Evolutionary conservation across 2,113 vertebrate genomes (phyloP), one percentile per base, ranked within the genome.

Genomic region (Erpornis zantholeuca): DNA sequence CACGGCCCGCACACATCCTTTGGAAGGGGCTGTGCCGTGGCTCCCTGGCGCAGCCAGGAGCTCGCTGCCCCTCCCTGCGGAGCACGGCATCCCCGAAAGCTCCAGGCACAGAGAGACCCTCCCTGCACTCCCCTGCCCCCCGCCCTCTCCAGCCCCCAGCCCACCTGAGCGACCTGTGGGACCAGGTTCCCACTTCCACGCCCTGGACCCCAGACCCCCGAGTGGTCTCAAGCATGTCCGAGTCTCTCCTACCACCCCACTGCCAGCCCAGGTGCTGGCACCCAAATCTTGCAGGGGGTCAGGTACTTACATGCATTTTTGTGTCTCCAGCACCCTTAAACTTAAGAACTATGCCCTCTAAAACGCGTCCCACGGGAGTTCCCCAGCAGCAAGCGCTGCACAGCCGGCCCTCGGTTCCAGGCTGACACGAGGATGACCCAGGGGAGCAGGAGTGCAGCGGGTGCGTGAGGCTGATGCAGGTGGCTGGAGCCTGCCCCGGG

Each of bases 1-100:
- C 11, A 0, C 4, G 3, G 40, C 13, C 12, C 9, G 35, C 1
- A 0, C 29, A 47, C 15, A 19, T 63, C 15, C 68, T 1, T 0
- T 0, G 18, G 23, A 10, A 50, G 40, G 8, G 49, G 60, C 78
- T 3, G 35, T 12, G 61, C 45, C 6, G 8, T 2, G 22, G 29
- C 56, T 40, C 45, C 36, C 7, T 1, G 28, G 18, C 7, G 23
- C 25, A 22, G 57, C 76, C 65, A 2, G 44, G 49, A 56, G 59
- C 86, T 35, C 52, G 0, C 20, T 3, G 28, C 49, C 49, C 0
- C 18, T 70, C 60, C 47, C 68, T 4, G 50, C 10, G 2, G 35
- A 57, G 53, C 53, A 7, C 14, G 0, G 49, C 84, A 40, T 4
- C 45, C 78, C 47, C 3, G 0, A 36, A 22, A 33, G 5, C 5